Base-by-base conservation (phyloP, 2,797 vertebrate genomes). In the Neomorphus geoffroyi region DNA sequence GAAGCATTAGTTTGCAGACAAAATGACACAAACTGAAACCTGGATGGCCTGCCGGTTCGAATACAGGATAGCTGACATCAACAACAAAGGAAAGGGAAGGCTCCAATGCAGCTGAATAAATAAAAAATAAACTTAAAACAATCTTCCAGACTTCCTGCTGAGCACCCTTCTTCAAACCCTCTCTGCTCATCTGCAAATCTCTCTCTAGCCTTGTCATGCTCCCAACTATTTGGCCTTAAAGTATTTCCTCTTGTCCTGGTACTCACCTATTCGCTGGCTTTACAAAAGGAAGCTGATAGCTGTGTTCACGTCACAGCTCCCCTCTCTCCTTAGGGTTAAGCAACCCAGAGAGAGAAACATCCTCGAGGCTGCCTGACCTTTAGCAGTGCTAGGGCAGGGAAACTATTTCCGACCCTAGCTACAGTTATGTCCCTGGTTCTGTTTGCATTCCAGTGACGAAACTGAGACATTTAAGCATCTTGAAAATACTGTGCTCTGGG, bases 391-490 rank as follows among this genome's bases (percentile, higher is more conserved):
- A 67, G 72, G 84, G 62, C 30, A 90, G 67, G 51, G 56, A 33
- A 72, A 51, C 28, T 56, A 79, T 13, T 50, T 60, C 69, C 75
- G 86, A 67, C 17, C 66, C 48, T 51, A 17, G 21, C 66, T 74
- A 51, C 39, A 10, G 53, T 50, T 69, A 62, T 54, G 86, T 50
- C 79, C 60, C n/a, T 61, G 33, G 21, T 17, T 81, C 43, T 73
- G 83, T 86, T 92, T 93, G 69, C 90, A 53, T n/a, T 86, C 79
- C 92, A 70, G 4, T 9, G 80, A 37, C 23, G 66, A 56, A 94
- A 91, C 1, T 66, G 13, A 82, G 92, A 82, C 32, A 26, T 43
- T 80, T 26, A 18, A 88, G 62, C 50, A 78, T 27, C 78, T 41
- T 18, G 43, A 22, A 82, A 92, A 85, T 5, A 28, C 71, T 72